Evolutionary conservation across 1,140 invertebrate species (phyloP), one percentile per base, ranked within the genome.

Genomic region (Drosophila nebulosa): DNA sequence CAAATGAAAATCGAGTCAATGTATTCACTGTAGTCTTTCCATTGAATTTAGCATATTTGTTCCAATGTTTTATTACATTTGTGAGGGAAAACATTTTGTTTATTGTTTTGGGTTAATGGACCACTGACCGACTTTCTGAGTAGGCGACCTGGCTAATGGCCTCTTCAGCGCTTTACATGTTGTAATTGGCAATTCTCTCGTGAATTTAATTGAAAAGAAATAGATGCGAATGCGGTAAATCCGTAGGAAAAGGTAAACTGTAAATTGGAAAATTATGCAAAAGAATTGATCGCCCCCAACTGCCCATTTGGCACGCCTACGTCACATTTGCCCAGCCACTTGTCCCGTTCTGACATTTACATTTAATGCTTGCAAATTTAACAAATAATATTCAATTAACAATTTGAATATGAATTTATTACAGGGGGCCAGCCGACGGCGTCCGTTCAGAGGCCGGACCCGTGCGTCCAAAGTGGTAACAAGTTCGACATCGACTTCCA

Each of bases 361-460:
- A 89, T 80, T 89, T 85, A 89, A 89, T 89, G 85, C 85, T 89
- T 88, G 83, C 83, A 88, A 88, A 88, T 88, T 88, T 89, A 85
- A 89, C 86, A 86, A 89, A 89, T 89, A 89, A 89, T 89, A 89
- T 89, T 89, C 86, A 89, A 89, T 89, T 89, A 89, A 89, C 86
- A 85, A 89, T 89, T 89, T 89, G 86, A 89, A 89, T 89, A 89
- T 79, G 80, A 89, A 89, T 89, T 85, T 89, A 89, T 89, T 76
- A 89, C 79, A 79, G 85, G 74, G 74, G 80, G 73, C 69, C 65
- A 64, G 51, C 39, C 79, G 60, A 46, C 53, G 21, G 18, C 61
- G 55, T 27, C 81, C 66, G 73, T 60, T 60, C 80, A 83, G 81
- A 77, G 81, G 81, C 81, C 81, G 81, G 39, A 52, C 70, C 68